A percentile compares a stretch with the other conserved stretches of the same genome.
Conservation (phyloP, 2,888 invertebrate genomes). For the Scotopteryx bipunctaria region DNA sequence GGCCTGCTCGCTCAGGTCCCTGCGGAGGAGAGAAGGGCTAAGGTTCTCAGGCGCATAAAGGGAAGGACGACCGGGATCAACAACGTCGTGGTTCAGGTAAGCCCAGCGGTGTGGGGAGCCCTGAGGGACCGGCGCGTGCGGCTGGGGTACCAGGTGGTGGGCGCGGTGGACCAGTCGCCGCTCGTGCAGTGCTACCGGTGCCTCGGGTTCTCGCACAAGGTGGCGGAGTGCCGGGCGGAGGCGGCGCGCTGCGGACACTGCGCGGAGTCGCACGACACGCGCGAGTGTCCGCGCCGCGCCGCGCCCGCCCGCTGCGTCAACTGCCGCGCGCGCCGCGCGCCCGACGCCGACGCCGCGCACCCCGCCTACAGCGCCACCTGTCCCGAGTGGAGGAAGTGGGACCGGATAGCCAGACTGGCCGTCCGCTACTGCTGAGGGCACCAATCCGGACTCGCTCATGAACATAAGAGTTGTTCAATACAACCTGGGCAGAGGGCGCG, state of each 20-base stretch:
- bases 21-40: not conserved
- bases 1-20: not conserved
- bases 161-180: constrained; percentile 8
- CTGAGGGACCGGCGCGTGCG: not conserved
- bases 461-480: not conserved
- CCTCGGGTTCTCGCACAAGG: constrained; percentile 6
- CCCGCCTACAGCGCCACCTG: not conserved
- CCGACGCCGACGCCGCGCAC: not conserved
- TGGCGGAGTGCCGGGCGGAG: not conserved
- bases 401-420: not conserved
- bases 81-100: constrained; percentile 4
- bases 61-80: not conserved
- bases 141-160: constrained; percentile 10
- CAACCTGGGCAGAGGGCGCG: not conserved
- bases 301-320: not conserved
- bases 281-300: not conserved
- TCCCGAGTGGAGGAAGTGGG: not conserved
- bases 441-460: not conserved
- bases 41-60: not conserved
- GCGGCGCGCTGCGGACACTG: constrained; percentile 5
- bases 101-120: not conserved
- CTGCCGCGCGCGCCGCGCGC: not conserved
- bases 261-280: constrained; percentile 6
- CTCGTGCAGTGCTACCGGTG: constrained; percentile 10
- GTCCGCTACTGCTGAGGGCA: constrained; percentile 7